Conservation (phyloP, 2,113 vertebrate genomes). For the Agelaius phoeniceus region DNA sequence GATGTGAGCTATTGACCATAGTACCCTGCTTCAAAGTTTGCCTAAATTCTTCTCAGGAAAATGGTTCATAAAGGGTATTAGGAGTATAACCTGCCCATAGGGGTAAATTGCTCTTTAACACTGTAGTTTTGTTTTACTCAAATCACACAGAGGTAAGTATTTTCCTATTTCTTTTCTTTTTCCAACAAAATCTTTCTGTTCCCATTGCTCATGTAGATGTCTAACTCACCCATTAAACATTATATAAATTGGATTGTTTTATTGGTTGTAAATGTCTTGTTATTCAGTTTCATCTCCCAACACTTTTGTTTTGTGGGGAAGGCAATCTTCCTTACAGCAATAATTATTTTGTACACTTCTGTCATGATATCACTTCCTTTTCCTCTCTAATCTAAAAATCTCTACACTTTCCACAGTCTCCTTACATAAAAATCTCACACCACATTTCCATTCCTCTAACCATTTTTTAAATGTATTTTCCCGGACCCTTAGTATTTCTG, state of each 20-base stretch:
- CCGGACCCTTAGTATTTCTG: neutral
- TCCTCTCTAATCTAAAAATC: neutral
- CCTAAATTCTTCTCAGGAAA: neutral
- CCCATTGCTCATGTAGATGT: neutral
- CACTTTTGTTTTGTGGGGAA: neutral
- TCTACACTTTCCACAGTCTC: neutral
- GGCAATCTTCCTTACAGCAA: neutral
- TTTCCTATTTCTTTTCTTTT: neutral
- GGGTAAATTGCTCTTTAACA: neutral
- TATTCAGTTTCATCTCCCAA: neutral
- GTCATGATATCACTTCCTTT: neutral
- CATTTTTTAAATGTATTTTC: neutral
- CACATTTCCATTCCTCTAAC: neutral
- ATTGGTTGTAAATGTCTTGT: neutral
- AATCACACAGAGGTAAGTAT: neutral
- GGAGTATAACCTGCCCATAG: neutral
- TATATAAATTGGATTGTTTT: neutral
- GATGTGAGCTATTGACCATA: neutral
- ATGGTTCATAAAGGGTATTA: neutral
- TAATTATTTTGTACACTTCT: neutral
- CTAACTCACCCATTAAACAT: neutral
- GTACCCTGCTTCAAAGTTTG: neutral
- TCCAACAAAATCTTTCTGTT: neutral
- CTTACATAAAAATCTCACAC: neutral
- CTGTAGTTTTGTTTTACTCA: neutral